Base-by-base conservation (phyloP, 2,888 invertebrate genomes). In the Galeruca laticollis region DNA sequence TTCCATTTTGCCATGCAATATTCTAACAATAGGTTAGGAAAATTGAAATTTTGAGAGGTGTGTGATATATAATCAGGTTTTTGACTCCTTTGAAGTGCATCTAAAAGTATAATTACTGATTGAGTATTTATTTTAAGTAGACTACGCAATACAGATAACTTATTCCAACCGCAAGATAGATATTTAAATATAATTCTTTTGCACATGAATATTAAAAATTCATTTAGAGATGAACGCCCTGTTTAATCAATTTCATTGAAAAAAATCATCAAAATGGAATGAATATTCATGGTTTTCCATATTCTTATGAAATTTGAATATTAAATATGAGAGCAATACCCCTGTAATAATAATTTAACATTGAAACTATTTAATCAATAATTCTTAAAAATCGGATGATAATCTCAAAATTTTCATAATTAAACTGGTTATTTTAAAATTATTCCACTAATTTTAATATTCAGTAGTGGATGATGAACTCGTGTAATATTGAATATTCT, bases 351-450 rank as follows among this genome's bases (percentile, higher is more conserved):
- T 18, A 47, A 18, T 47, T 47, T 47, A 47, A 8, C 47, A 8
- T 47, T 47, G 15, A 15, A 15, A 47, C 15, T 9, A 18, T 47
- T 47, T 47, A 47, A 47, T 47, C 47, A 47, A 47, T 47, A 47
- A 15, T 47, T 47, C 47, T 15, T 47, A 47, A 47, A 47, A 47
- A 47, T 47, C 47, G 2, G 9, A 47, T 15, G 18, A 9, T 8
- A 47, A 47, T 47, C 4, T 9, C 15, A 15, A 47, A 47, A 47
- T 47, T 47, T 47, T 47, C 18, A 47, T 47, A 47, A 47, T 18
- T 15, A 9, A 47, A 43, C 43, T 47, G 47, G 18, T 47, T 47
- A 47, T 47, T 47, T 18, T 43, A 15, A 43, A 43, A 43, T 43
- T 43, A 43, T 43, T 43, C 13, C n/a, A n/a, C 6, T n/a, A n/a